These are phyloP conservation scores for Pteropus alecto DNA, from an alignment of 2,113 vertebrate species.

Conservation along the genomic window DNA sequence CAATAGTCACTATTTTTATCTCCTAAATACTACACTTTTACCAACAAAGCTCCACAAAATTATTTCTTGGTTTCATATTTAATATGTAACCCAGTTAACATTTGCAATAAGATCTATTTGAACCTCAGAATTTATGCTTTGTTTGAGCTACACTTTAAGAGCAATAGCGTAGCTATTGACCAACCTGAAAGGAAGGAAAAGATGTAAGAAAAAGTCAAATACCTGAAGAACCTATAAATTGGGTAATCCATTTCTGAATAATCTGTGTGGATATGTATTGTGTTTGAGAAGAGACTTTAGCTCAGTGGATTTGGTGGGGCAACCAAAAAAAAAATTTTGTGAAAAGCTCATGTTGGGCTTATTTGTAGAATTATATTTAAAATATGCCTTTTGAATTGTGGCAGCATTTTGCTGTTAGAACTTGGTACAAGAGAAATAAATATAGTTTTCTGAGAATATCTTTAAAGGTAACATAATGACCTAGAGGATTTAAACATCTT, in stretches of 20 bases:
- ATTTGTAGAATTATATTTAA: conserved; percentile 45
- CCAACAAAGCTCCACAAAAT: background rate
- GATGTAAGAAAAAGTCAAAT: background rate
- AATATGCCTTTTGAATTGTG: conserved; percentile 28
- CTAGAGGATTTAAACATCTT: conserved; percentile 28
- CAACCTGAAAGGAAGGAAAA: background rate
- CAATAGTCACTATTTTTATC: background rate
- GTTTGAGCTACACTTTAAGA: background rate
- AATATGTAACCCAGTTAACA: background rate
- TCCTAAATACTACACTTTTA: background rate
- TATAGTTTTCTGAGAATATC: background rate
- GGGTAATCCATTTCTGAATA: background rate
- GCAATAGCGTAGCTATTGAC: background rate
- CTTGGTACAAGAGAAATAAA: conserved; percentile 19
- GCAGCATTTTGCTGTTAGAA: conserved; percentile 8
- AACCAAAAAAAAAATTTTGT: background rate
- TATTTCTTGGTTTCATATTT: background rate
- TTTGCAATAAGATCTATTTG: background rate
- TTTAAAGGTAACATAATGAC: conserved; percentile 18
- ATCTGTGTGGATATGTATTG: background rate
- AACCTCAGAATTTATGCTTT: background rate
- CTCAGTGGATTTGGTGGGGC: background rate
- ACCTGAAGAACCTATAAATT: background rate
- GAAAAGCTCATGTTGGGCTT: background rate
- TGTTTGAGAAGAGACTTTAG: background rate